A percentile compares a stretch with the other conserved stretches of the same genome.
Evolutionary conservation across 2,113 vertebrate species (phyloP).

Genomic region (Aptenodytes patagonicus): DNA sequence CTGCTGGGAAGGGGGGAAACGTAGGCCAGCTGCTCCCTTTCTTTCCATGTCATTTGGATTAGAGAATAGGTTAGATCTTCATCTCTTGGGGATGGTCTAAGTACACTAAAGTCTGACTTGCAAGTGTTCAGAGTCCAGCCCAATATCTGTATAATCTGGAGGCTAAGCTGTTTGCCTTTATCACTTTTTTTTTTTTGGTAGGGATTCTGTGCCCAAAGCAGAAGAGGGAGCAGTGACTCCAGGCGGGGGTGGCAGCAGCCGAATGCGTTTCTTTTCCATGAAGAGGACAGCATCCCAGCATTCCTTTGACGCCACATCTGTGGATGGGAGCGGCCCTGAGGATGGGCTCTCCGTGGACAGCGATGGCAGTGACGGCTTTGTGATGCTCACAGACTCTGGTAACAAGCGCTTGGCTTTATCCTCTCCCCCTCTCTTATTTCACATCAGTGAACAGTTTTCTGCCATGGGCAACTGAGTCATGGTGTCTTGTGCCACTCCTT

Average conservation of each 20-base stretch:
- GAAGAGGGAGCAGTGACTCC: conserved; percentile 76
- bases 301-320: conserved; percentile 86
- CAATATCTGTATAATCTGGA: background rate
- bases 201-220: conserved; percentile 79
- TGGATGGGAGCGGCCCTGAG: conserved; percentile 87
- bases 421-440: background rate
- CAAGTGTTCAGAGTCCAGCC: background rate
- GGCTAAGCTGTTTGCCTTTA: background rate
- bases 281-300: conserved; percentile 89
- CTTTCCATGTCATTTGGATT: fast-evolving
- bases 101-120: background rate
- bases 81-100: background rate
- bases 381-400: conserved; percentile 89
- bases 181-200: background rate
- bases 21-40: background rate
- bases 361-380: conserved; percentile 88
- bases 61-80: background rate
- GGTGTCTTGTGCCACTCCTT: background rate
- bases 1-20: background rate
- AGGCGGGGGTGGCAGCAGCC: conserved; percentile 25
- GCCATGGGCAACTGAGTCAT: background rate
- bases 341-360: conserved; percentile 89
- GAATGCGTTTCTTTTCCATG: conserved; percentile 80
- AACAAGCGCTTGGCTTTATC: background rate
- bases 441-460: background rate